Evolutionary conservation across 1,140 invertebrate genomes (phyloP).

Genomic region (Dinoponera quadriceps): DNA sequence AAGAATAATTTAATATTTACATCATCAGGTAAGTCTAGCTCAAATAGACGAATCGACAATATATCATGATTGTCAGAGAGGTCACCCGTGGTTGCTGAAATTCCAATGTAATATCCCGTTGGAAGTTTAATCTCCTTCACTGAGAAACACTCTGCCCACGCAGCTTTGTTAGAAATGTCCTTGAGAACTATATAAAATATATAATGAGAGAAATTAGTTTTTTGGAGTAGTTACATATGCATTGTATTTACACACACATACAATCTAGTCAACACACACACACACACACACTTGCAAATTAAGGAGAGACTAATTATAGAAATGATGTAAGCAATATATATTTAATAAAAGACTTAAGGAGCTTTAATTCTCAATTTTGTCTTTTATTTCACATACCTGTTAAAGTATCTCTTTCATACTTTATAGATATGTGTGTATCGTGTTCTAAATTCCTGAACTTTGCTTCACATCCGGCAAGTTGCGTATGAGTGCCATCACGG

Average conservation of each 20-base stretch:
- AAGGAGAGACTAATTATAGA: conserved; percentile 2
- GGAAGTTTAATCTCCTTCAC: conserved; percentile 96
- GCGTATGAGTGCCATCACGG: conserved; percentile 98
- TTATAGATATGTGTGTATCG: conserved; percentile 95
- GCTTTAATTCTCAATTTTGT: background rate
- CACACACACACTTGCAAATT: background rate
- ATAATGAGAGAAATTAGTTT: conserved; percentile 23
- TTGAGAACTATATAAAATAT: conserved; percentile 90
- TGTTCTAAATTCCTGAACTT: conserved; percentile 97
- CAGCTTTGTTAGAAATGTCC: conserved; percentile 96
- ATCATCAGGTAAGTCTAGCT: conserved; percentile 91
- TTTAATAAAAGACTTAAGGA: background rate
- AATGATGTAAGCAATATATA: conserved; percentile 11
- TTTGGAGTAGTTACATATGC: background rate
- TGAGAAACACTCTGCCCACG: conserved; percentile 97
- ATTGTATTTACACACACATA: background rate
- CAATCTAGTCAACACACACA: background rate
- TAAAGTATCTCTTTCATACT: conserved; percentile 96
- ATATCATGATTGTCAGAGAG: conserved; percentile 99
- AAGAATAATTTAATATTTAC: conserved; percentile 84
- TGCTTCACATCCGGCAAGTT: conserved; percentile 96
- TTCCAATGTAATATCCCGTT: conserved; percentile 97
- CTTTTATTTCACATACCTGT: conserved; percentile 87
- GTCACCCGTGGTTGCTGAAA: conserved; percentile 98
- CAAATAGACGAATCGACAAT: conserved; percentile 95